A percentile compares a stretch with the other conserved stretches of the same genome.
phyloP scores from a whole-genome alignment of 2,797 vertebrate species.

The Cynodonichthys magdalenae region DNA sequence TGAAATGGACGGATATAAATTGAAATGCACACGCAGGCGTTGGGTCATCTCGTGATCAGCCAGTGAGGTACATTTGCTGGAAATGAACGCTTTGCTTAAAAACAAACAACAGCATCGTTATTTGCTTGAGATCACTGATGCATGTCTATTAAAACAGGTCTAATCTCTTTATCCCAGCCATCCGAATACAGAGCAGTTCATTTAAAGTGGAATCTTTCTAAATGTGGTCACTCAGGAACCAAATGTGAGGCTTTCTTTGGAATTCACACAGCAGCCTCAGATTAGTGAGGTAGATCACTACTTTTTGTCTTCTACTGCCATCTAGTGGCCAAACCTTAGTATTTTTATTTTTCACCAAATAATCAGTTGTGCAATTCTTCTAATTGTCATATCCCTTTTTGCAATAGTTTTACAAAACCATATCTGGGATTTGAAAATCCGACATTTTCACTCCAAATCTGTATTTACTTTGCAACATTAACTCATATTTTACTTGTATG shows the following conservation, averaged over 20 bases:
- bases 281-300: not conserved
- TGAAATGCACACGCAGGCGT: conserved; percentile 30
- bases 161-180: conserved; percentile 11
- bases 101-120: not conserved
- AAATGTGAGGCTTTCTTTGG: conserved; percentile 13
- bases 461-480: too few species aligned
- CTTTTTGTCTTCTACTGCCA: conserved; percentile 62
- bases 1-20: conserved; percentile 45
- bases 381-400: too few species aligned
- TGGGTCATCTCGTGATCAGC: conserved; percentile 40
- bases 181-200: conserved; percentile 5
- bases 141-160: conserved; percentile 15
- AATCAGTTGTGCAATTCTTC: too few species aligned
- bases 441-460: too few species aligned
- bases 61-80: conserved; percentile 20
- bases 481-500: too few species aligned
- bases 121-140: conserved; percentile 6
- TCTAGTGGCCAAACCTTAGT: conserved; percentile 38
- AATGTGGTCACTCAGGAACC: conserved; percentile 9
- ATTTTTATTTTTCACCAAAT: not conserved
- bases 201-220: conserved; percentile 6
- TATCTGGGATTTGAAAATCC: too few species aligned
- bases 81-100: conserved; percentile 28
- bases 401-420: too few species aligned
- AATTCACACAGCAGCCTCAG: not conserved